Evolutionary conservation across 2,113 vertebrate genomes (phyloP).

Genomic region (Cephalopholis sonnerati): DNA sequence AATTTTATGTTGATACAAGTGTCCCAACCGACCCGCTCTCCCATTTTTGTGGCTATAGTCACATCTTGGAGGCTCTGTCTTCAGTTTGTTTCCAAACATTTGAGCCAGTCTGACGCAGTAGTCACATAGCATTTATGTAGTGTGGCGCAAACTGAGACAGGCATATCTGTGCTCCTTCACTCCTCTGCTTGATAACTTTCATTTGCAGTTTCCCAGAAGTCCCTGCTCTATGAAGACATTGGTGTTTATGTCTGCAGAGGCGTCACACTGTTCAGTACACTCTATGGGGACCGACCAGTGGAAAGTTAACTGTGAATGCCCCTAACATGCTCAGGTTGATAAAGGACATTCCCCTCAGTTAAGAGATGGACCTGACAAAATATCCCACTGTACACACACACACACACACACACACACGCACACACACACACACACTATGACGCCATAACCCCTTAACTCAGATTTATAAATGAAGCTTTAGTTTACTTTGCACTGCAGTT

Average conservation of each 20-base stretch:
- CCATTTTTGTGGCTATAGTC: no score
- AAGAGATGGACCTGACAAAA: neutral
- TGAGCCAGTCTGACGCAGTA: neutral
- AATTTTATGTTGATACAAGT: no score
- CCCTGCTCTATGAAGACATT: neutral
- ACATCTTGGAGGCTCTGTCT: no score
- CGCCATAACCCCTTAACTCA: no score
- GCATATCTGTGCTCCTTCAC: neutral
- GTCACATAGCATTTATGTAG: no score
- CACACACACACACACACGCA: neutral
- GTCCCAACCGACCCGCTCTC: no score
- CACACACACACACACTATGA: no score
- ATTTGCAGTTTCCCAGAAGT: neutral
- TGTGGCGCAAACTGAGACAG: no score
- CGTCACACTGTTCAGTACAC: neutral
- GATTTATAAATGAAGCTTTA: no score
- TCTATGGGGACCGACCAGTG: neutral
- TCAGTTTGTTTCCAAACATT: neutral
- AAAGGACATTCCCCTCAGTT: constrained; percentile 25
- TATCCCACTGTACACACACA: neutral
- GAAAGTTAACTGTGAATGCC: constrained; percentile 43
- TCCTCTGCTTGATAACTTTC: neutral
- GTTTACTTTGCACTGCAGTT: no score
- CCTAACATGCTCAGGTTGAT: neutral
- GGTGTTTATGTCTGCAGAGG: neutral